Evolutionary conservation across 2,888 invertebrate genomes (phyloP), one percentile per base, ranked within the genome.

Genomic region (Callyntrura guangdongensis): DNA sequence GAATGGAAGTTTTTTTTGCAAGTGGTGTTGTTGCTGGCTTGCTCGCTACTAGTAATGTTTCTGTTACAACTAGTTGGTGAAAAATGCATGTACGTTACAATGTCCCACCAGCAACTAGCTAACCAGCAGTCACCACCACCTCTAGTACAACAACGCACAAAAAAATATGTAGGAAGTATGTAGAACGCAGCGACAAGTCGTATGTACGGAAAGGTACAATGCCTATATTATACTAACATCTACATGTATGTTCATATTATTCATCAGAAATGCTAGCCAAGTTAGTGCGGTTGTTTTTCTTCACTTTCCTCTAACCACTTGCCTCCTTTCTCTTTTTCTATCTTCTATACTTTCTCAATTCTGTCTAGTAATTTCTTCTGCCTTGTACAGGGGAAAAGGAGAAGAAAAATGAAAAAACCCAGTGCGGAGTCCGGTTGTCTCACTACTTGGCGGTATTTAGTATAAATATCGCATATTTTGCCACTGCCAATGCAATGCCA

Each of bases 21-120:
- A 67, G 27, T 67, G n/a, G 67, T 27, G 67, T 1, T 67, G 25
- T 9, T 25, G 64, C 64, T 64, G 25, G 67, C n/a, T n/a, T n/a
- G n/a, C n/a, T 12, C 14, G 27, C 25, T 14, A 27, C 67, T 67
- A 17, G 11, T 67, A 27, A 11, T 67, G 14, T 27, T 67, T 27
- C 27, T 25, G 67, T 17, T 67, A 67, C 27, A 4, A 22, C 22
- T 25, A 14, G 11, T 53, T 9, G 20, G 17, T 20, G 20, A 20
- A 22, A 61, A 17, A 61, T 5, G 22, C 20, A 61, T 22, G 61
- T 61, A 20, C 17, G 61, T 61, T 61, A 61, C 61, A 36, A 36
- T 36, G 17, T 22, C 61, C 17, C 67, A 67, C 67, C 12, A 25
- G 8, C 59, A 59, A 53, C 53, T 36, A 36, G 36, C 53, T 53